phyloP scores from a whole-genome alignment of 2,797 vertebrate genomes.

The Gadopsis marmoratus region DNA sequence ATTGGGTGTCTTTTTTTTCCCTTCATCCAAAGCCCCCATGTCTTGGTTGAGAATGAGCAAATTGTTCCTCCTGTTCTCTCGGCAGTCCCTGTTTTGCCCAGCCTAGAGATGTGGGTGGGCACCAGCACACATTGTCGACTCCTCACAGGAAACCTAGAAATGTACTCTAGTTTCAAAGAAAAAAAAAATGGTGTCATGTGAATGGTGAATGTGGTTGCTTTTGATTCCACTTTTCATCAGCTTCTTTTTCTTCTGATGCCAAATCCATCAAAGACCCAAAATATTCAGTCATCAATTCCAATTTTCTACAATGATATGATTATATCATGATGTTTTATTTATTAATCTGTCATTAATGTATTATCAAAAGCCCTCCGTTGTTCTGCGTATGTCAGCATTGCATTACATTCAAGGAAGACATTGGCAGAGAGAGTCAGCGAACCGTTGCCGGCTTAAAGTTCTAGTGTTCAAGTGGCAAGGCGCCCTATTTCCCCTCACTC shows the following conservation, averaged over 20 bases:
- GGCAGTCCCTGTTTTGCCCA: constrained; percentile 62
- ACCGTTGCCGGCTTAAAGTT: constrained; percentile 81
- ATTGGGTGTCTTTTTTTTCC: constrained; percentile 86
- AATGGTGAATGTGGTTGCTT: constrained; percentile 23
- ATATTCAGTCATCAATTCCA: not conserved
- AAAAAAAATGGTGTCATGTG: no score
- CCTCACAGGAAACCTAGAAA: constrained; percentile 54
- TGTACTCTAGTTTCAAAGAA: constrained; percentile 28
- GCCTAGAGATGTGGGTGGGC: constrained; percentile 79
- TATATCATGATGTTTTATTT: constrained; percentile 17
- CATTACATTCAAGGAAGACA: constrained; percentile 76
- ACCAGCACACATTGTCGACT: constrained; percentile 58
- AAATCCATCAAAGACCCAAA: constrained; percentile 12
- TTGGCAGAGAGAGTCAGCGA: constrained; percentile 70
- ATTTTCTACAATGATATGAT: constrained; percentile 1
- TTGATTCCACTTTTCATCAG: constrained; percentile 9
- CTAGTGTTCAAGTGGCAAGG: constrained; percentile 84
- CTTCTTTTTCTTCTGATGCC: not conserved
- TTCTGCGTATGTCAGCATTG: constrained; percentile 66
- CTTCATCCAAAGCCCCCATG: constrained; percentile 77
- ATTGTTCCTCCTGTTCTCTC: constrained; percentile 83
- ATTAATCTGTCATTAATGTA: constrained; percentile 35
- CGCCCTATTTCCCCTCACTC: constrained; percentile 82
- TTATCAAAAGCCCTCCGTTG: constrained; percentile 57
- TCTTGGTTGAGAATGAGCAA: constrained; percentile 86